Conservation (phyloP, 2,113 vertebrate species). For the Catharus minimus region DNA sequence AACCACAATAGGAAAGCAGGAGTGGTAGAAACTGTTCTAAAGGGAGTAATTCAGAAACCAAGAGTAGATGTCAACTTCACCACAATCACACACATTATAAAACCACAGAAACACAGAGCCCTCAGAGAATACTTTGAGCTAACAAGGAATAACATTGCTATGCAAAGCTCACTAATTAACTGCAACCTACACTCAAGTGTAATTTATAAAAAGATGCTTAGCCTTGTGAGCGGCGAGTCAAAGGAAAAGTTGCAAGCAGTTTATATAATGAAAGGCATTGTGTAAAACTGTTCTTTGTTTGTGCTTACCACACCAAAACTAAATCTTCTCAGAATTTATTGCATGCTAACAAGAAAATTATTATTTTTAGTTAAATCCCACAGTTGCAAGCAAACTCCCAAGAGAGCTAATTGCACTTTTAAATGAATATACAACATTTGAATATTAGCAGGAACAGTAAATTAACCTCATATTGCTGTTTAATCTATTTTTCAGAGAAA, state of each 20-base stretch:
- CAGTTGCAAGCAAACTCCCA: conserved; percentile 7
- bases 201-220: conserved; percentile 30
- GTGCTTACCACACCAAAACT: conserved; percentile 47
- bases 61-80: not conserved
- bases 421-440: conserved; percentile 21
- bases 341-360: conserved; percentile 23
- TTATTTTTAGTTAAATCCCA: conserved; percentile 48
- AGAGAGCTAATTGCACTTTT: conserved; percentile 35
- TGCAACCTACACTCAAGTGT: not conserved
- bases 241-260: not conserved
- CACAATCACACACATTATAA: not conserved
- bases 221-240: not conserved
- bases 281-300: conserved; percentile 36
- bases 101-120: not conserved
- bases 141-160: not conserved
- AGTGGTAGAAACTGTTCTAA: not conserved
- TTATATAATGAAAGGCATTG: not conserved
- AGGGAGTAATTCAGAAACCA: not conserved
- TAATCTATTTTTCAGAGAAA: not conserved
- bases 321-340: conserved; percentile 12
- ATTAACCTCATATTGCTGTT: conserved; percentile 37
- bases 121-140: conserved; percentile 21
- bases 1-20: not conserved
- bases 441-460: conserved; percentile 26
- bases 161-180: conserved; percentile 41